phyloP scores from a whole-genome alignment of 2,797 vertebrate genomes.

The Falco naumanni region DNA sequence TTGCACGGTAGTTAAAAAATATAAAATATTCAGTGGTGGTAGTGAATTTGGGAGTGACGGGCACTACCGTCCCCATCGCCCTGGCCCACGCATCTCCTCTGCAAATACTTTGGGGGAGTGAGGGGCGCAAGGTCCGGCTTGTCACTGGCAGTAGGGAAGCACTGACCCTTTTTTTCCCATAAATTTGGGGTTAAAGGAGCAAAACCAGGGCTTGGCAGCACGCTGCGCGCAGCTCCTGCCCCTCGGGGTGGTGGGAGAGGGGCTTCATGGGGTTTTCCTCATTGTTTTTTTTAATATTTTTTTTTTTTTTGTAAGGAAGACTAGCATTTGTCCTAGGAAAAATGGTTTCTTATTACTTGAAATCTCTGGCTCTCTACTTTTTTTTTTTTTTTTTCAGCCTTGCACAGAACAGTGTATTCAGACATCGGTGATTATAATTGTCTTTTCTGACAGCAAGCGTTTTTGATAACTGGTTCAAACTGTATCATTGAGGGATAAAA shows the following conservation, averaged over 20 bases:
- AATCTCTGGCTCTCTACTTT: slow-evolving; percentile 83
- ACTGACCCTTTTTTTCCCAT: neutral
- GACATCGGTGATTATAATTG: slow-evolving; percentile 79
- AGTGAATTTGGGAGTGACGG: neutral
- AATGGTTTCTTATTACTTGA: slow-evolving; percentile 68
- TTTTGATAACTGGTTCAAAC: slow-evolving; percentile 85
- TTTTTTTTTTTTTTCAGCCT: slow-evolving; percentile 21
- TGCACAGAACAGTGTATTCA: slow-evolving; percentile 75
- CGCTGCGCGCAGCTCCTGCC: neutral
- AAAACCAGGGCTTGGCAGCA: neutral
- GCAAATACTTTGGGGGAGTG: neutral
- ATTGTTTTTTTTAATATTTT: neutral
- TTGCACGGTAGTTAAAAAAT: neutral
- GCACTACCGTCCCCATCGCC: neutral
- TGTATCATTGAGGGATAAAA: slow-evolving; percentile 74
- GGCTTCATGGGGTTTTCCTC: neutral
- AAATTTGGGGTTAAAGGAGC: neutral
- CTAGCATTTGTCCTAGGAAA: neutral
- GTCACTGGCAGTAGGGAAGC: neutral
- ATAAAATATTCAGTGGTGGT: neutral
- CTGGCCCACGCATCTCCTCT: neutral
- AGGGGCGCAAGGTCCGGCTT: neutral
- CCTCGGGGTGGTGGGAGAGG: neutral
- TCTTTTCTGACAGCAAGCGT: slow-evolving; percentile 85
- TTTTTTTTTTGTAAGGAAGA: neutral